These are phyloP conservation scores for Drosophila quadrilineata DNA, from an alignment of 1,140 invertebrate genomes.

Conservation along the genomic window DNA sequence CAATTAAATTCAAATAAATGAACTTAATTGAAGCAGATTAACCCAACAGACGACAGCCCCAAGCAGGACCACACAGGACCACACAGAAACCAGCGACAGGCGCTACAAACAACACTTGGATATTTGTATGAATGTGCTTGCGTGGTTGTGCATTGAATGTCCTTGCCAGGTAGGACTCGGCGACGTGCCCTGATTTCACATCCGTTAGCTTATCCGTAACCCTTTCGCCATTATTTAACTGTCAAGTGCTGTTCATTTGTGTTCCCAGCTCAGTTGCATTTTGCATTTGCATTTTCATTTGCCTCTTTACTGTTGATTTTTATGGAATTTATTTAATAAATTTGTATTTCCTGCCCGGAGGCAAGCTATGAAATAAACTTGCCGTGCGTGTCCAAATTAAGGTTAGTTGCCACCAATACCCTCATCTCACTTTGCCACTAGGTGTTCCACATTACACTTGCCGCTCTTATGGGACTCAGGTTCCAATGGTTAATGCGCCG, in stretches of 20 bases:
- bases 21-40: constrained; percentile 76
- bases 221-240: constrained; percentile 13
- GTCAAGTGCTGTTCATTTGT: constrained; percentile 31
- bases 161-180: constrained; percentile 47
- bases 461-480: background rate
- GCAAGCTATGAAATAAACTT: background rate
- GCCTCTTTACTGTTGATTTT: constrained; percentile 8
- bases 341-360: constrained; percentile 28
- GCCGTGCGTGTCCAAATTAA: constrained; percentile 42
- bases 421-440: too few species aligned
- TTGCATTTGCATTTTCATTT: constrained; percentile 9
- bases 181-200: constrained; percentile 64
- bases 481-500: constrained; percentile 41
- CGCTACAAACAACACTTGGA: background rate
- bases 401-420: constrained; percentile 34
- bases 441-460: background rate
- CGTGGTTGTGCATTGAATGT: constrained; percentile 32
- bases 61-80: too few species aligned
- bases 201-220: constrained; percentile 61
- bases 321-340: constrained; percentile 54
- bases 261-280: constrained; percentile 11
- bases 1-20: constrained; percentile 78
- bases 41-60: constrained; percentile 44
- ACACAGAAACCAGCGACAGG: constrained; percentile 25
- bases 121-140: background rate